phyloP scores from a whole-genome alignment of 2,888 invertebrate species.

The Yponomeuta cagnagella region DNA sequence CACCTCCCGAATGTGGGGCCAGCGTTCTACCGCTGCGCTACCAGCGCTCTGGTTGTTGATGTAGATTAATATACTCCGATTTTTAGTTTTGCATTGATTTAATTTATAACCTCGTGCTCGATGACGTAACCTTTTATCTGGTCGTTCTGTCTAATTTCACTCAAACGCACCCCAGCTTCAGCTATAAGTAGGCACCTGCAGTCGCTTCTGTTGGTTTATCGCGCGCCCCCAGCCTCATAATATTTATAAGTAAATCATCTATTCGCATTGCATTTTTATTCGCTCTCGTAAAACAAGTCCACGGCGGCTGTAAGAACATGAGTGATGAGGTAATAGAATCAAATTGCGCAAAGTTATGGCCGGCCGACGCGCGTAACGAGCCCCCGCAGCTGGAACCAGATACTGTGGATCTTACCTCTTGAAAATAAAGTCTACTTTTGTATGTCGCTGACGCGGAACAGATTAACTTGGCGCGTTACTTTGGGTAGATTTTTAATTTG shows the following conservation, averaged over 20 bases:
- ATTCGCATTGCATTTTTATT: constrained; percentile 29
- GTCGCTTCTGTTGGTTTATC: too few relatives aligned
- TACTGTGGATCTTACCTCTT: constrained; percentile 21
- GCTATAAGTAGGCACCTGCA: too few relatives aligned
- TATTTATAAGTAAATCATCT: constrained; percentile 8
- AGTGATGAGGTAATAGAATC: constrained; percentile 41
- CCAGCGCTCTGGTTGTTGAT: too few relatives aligned
- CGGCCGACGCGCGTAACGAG: constrained; percentile 46
- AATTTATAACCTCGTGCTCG: too few relatives aligned
- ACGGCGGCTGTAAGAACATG: constrained; percentile 28
- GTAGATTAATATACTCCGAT: too few relatives aligned
- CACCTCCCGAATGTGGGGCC: too few relatives aligned
- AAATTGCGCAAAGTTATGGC: constrained; percentile 44
- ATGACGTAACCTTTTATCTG: too few relatives aligned
- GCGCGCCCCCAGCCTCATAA: neutral
- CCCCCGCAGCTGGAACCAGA: constrained; percentile 27
- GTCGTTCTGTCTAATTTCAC: too few relatives aligned
- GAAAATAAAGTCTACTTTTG: constrained; percentile 24
- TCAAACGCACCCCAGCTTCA: too few relatives aligned
- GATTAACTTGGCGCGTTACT: constrained; percentile 2
- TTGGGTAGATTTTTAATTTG: neutral
- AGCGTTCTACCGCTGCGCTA: too few relatives aligned
- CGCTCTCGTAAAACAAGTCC: constrained; percentile 31
- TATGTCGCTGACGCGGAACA: constrained; percentile 8
- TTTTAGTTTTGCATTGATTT: too few relatives aligned